Conservation (phyloP, 2,113 vertebrate species). For the Dasyornis broadbenti region DNA sequence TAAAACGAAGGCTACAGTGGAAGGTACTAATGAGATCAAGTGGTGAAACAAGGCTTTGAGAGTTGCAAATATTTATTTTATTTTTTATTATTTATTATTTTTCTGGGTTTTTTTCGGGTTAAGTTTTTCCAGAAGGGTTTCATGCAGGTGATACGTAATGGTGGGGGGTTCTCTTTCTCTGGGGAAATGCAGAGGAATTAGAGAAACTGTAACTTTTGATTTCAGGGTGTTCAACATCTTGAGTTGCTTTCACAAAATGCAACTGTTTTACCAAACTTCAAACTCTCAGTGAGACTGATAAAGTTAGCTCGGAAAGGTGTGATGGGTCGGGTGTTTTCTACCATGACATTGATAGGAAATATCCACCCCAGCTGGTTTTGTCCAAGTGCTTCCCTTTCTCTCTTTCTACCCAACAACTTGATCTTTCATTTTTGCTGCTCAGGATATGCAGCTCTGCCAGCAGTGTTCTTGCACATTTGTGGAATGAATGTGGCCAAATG, state of each 20-base stretch:
- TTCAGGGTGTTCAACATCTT: neutral
- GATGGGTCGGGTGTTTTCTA: neutral
- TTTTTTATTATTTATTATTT: no score
- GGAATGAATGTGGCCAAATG: neutral
- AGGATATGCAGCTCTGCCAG: neutral
- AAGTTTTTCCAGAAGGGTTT: neutral
- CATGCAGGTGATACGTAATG: neutral
- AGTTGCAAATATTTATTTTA: neutral
- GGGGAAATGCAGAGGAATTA: neutral
- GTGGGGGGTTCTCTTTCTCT: neutral
- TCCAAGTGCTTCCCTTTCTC: neutral
- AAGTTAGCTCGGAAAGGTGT: neutral
- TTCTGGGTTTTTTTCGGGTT: neutral
- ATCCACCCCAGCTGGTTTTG: neutral
- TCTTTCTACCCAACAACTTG: neutral
- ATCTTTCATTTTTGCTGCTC: neutral
- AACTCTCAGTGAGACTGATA: neutral
- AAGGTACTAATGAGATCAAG: neutral
- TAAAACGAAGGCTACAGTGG: neutral
- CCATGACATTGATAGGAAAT: neutral
- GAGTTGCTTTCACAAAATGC: neutral
- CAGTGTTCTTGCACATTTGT: neutral
- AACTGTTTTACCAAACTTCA: neutral
- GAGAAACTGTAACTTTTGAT: neutral
- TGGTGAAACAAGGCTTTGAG: neutral